Percentiles rank a stretch among this genome's conserved stretches.
phyloP scores from a whole-genome alignment of 2,888 invertebrate genomes.

The Bimastos eiseni region DNA sequence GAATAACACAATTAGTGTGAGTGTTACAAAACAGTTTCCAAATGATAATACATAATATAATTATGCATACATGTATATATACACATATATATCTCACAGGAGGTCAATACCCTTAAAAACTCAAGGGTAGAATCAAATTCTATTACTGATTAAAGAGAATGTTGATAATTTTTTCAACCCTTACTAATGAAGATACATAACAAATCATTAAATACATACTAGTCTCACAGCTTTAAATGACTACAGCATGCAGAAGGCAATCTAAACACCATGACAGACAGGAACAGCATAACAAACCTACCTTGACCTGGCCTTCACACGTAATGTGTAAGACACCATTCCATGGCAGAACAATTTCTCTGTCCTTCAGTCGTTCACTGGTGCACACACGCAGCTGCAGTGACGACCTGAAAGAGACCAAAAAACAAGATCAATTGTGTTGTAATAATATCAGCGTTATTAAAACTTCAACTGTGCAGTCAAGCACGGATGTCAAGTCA shows the following conservation, averaged over 20 bases:
- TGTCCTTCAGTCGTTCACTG: background rate
- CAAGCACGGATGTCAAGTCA: background rate
- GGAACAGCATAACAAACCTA: background rate
- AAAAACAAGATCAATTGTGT: background rate
- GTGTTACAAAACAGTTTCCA: too few species aligned
- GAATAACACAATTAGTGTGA: too few species aligned
- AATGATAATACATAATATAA: too few species aligned
- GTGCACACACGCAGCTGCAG: background rate
- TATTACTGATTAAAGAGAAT: too few species aligned
- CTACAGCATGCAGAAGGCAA: background rate
- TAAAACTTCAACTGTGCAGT: background rate
- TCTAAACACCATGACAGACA: background rate
- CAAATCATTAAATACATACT: too few species aligned
- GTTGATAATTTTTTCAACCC: too few species aligned
- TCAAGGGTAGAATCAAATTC: too few species aligned
- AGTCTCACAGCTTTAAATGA: too few species aligned
- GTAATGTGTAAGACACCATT: background rate
- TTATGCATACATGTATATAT: too few species aligned
- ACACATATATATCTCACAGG: too few species aligned
- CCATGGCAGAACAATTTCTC: slow-evolving; percentile 3
- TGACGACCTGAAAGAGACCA: background rate
- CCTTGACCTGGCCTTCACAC: background rate
- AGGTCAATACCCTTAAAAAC: too few species aligned
- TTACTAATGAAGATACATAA: too few species aligned
- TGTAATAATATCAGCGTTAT: background rate